Base-by-base conservation (phyloP, 2,888 invertebrate genomes). In the Megamerina dolium region DNA sequence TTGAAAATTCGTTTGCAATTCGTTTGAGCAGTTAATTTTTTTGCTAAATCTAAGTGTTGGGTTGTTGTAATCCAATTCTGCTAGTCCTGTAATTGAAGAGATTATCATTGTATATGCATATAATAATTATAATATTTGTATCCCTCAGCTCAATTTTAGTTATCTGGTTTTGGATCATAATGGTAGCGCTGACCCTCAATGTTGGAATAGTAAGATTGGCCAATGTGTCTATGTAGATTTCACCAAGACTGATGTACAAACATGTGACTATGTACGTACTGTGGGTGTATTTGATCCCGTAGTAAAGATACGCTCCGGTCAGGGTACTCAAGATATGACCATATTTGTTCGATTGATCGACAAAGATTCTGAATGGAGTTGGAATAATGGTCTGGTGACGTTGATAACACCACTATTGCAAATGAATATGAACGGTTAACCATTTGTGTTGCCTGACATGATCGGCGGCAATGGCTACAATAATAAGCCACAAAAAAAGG, bases 361-460 rank as follows among this genome's bases (percentile, higher is more conserved):
- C 65, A 84, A 83, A 59, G 79, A 82, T 57, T 80, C 85, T 0
- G 70, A 70, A 18, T 82, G 81, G 81, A 76, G 74, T 12, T 74
- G 75, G 61, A 72, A 77, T 42, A 82, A 82, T 59, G 87, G 87
- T 1, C 65, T 87, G 2, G 73, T 77, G 3, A 80, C 83, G 2
- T 60, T 87, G 2, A 77, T 87, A 16, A 82, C 86, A 1, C 80
- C 72, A 2, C 47, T 73, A 45, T 49, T 73, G 45, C 72, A 72
- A 48, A 63, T 73, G 63, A 73, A 73, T 50, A 49, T 73, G 45
- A 70, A 66, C 41, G 73, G 73, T 0, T 73, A 73, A 66, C 79
- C 84, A 0, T 79, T 79, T 52, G 81, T 87, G n/a, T 66, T 88
- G 23, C 86, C 87, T 0, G 87, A 87, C 60, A 85, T 87, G 82